Conservation (phyloP, 2,888 invertebrate genomes). For the Caenorhabditis plicata region DNA sequence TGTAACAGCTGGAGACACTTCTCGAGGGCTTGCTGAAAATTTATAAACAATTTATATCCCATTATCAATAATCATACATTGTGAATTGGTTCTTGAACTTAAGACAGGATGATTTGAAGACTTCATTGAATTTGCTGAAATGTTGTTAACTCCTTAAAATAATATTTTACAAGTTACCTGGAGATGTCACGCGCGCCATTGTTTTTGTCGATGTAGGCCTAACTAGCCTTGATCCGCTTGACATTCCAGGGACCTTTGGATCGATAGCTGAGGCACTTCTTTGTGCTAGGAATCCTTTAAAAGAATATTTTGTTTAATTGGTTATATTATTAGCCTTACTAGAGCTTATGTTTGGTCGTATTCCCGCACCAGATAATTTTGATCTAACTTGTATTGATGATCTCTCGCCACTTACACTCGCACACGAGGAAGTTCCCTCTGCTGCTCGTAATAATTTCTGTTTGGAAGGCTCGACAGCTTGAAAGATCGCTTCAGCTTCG, state of each 20-base stretch:
- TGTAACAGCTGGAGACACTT: slow-evolving; percentile 16
- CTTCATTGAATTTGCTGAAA: slow-evolving; percentile 14
- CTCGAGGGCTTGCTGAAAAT: slow-evolving; percentile 10
- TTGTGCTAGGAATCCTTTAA: slow-evolving; percentile 18
- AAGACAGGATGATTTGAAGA: slow-evolving; percentile 13
- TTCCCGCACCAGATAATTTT: not conserved
- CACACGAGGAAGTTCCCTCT: slow-evolving; percentile 27
- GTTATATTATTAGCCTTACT: slow-evolving; percentile 8
- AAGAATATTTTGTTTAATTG: not conserved
- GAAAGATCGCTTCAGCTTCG: slow-evolving; percentile 20
- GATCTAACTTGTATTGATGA: slow-evolving; percentile 13
- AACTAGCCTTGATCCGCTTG: slow-evolving; percentile 7
- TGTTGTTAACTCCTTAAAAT: not conserved
- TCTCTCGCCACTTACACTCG: slow-evolving; percentile 22
- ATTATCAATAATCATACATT: not conserved
- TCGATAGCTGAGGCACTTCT: slow-evolving; percentile 25
- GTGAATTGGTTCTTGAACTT: slow-evolving; percentile 16
- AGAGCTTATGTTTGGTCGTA: slow-evolving; percentile 16
- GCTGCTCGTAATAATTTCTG: slow-evolving; percentile 22
- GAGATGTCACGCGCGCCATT: slow-evolving; percentile 18
- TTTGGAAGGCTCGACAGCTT: slow-evolving; percentile 12
- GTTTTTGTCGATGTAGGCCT: slow-evolving; percentile 18
- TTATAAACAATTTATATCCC: too few relatives aligned
- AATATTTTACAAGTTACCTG: slow-evolving; percentile 12
- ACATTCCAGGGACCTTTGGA: slow-evolving; percentile 10